A percentile compares a stretch with the other conserved stretches of the same genome.
These are phyloP conservation scores for Cettia cetti DNA, from an alignment of 2,113 vertebrate genomes.

Conservation along the genomic window DNA sequence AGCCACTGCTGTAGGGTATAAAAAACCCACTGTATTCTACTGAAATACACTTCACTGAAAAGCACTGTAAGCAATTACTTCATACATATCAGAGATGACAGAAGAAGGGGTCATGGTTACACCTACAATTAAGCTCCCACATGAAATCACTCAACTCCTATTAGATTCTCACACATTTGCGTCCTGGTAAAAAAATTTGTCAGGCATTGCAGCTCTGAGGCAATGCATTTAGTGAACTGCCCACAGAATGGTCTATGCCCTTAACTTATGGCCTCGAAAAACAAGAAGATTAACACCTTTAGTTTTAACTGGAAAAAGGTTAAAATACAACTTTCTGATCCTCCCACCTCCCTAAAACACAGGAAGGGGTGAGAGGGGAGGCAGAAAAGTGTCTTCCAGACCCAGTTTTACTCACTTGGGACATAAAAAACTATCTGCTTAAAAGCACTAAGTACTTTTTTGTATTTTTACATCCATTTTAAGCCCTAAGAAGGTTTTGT, in stretches of 20 bases:
- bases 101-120: background rate
- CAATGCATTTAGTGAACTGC: background rate
- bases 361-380: background rate
- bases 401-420: constrained; percentile 25
- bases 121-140: background rate
- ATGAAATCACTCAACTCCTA: background rate
- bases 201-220: background rate
- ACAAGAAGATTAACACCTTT: constrained; percentile 26
- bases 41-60: background rate
- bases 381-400: background rate
- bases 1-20: background rate
- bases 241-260: background rate
- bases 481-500: constrained; percentile 1
- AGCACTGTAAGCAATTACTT: background rate
- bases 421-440: constrained; percentile 53
- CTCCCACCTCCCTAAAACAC: background rate
- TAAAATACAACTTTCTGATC: background rate
- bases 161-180: background rate
- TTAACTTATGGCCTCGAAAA: background rate
- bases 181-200: background rate
- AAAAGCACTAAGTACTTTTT: constrained; percentile 66
- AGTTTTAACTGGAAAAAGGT: constrained; percentile 10
- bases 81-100: background rate
- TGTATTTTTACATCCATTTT: constrained; percentile 28
- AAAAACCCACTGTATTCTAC: background rate